phyloP scores from a whole-genome alignment of 2,113 vertebrate species.

The Mixornis gularis region DNA sequence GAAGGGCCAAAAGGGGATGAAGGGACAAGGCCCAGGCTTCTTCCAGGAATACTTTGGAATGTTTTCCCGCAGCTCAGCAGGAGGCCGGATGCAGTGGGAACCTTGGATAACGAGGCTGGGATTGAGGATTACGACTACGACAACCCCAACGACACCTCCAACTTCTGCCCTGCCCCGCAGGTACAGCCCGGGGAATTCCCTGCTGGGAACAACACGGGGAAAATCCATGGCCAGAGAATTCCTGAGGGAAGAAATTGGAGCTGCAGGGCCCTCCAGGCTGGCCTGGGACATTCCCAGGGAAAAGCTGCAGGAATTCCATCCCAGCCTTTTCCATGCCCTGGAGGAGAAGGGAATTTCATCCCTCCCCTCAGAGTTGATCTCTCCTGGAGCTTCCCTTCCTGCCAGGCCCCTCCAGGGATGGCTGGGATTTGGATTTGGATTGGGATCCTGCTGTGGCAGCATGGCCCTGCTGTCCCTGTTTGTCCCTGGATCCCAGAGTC shows the following conservation, averaged over 20 bases:
- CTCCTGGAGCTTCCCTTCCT: background rate
- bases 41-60: background rate
- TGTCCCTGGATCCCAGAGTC: background rate
- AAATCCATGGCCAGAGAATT: background rate
- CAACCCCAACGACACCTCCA: conserved; percentile 87
- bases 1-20: background rate
- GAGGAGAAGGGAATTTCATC: too few relatives aligned
- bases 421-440: background rate
- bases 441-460: background rate
- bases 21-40: background rate
- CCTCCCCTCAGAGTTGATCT: too few relatives aligned
- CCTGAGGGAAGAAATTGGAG: background rate
- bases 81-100: background rate
- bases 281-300: background rate
- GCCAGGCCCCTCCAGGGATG: background rate
- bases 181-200: background rate
- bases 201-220: background rate
- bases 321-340: background rate
- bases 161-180: conserved; percentile 89
- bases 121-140: conserved; percentile 89
- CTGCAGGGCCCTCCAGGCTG: background rate
- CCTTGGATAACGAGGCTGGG: conserved; percentile 72
- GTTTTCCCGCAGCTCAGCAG: conserved; percentile 65
- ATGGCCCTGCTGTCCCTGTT: background rate
- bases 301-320: background rate